Evolutionary conservation across 1,140 invertebrate genomes (phyloP), one percentile per base, ranked within the genome.

Genomic region (Heliconius himera): DNA sequence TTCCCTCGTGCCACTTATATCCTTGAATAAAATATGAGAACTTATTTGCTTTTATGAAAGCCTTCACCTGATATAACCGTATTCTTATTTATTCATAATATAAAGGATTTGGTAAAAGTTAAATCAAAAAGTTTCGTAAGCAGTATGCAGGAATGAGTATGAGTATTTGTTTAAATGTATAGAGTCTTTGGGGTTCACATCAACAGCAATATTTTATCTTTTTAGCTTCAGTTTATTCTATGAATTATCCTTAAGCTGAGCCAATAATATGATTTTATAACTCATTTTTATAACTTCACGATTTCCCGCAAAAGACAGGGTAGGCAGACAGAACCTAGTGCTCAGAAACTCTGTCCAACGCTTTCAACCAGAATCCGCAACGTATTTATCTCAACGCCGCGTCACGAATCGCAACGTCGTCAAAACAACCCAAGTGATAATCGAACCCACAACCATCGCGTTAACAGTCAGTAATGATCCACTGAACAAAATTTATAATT

Each of bases 11-110:
- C 41, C 51, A 77, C 72, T 70, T 72, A 38, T 72, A 54, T 54
- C 72, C 18, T 54, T 77, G 46, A 72, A 72, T 56, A 33, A 77
- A 51, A 70, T 49, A 54, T 72, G 56, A 22, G n/a, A 60, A 60
- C 20, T 22, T 60, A 60, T 22, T 60, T 60, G 56, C n/a, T 60
- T 60, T 46, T 46, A 46, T 46, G 41, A 46, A n/a, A 54, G 51
- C 51, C 20, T 54, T n/a, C 51, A 54, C 20, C 8, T 54, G 18
- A 54, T 20, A 54, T 54, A 54, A n/a, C 51, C 20, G 51, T 54
- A 54, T 54, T 54, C 51, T 54, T 54, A 8, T 54, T n/a, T 54
- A 26, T 73, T n/a, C 8, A 74, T 41, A 8, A 54, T 18, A 54
- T 54, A 54, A 20, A 54, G 51, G 18, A 54, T 8, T 54, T 54